Conservation (phyloP, 2,797 vertebrate species). For the Lerista edwardsae region DNA sequence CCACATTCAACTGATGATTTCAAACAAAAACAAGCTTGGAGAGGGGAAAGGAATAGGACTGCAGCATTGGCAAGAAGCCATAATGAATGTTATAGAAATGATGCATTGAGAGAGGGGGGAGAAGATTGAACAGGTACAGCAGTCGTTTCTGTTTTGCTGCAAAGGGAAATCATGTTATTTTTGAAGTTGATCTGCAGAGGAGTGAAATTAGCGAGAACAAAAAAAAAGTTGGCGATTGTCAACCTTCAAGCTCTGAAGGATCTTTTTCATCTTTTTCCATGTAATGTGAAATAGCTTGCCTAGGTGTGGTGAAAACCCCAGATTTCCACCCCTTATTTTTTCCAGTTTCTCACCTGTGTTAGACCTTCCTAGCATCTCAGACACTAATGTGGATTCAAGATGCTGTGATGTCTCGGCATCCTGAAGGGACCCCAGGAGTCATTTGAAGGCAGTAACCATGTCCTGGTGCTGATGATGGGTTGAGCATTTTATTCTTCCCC, state of each 20-base stretch:
- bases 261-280: not conserved
- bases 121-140: conserved; percentile 17
- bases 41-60: conserved; percentile 16
- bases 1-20: not conserved
- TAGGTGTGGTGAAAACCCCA: not conserved
- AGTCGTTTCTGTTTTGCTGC: not conserved
- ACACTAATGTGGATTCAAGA: too few species aligned
- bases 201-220: conserved; percentile 40
- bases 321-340: too few species aligned
- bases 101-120: not conserved
- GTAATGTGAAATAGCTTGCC: not conserved
- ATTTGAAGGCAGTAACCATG: too few species aligned
- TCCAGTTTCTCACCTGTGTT: too few species aligned
- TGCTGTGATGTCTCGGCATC: too few species aligned
- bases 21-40: not conserved
- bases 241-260: not conserved
- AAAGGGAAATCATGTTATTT: not conserved
- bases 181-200: not conserved
- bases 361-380: too few species aligned
- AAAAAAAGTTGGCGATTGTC: not conserved
- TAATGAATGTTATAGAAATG: conserved; percentile 35
- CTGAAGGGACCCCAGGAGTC: too few species aligned
- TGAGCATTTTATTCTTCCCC: too few species aligned
- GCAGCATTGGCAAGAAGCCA: conserved; percentile 33
- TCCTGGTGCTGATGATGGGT: too few species aligned